Conservation (phyloP, 2,797 vertebrate genomes). For the Lacerta agilis region DNA sequence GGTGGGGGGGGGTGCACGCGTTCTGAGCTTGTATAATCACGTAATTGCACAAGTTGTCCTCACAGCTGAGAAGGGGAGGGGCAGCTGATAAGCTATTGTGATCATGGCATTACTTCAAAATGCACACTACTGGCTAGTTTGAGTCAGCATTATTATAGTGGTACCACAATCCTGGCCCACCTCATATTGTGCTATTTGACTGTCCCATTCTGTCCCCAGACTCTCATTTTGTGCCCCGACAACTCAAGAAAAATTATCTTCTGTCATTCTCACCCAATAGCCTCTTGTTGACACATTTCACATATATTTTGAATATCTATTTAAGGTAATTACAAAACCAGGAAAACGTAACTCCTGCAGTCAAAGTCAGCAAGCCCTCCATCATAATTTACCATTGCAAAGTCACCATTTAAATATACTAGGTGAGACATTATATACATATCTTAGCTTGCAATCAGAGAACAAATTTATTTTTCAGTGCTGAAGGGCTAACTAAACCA, state of each 20-base stretch:
- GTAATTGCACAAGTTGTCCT: background rate
- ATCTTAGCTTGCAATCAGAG: conserved; percentile 47
- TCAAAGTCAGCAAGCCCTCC: background rate
- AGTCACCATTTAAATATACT: conserved; percentile 51
- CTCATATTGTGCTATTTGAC: background rate
- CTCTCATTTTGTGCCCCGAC: background rate
- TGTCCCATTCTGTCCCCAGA: background rate
- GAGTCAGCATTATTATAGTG: background rate
- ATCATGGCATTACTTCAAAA: background rate
- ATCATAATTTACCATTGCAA: conserved; percentile 48
- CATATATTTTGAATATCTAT: background rate
- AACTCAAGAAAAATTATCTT: background rate
- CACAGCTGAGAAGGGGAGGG: too few relatives aligned
- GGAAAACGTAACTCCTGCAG: background rate
- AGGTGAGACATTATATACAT: conserved; percentile 39
- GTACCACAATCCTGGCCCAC: background rate
- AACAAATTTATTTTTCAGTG: conserved; percentile 54
- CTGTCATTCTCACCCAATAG: background rate
- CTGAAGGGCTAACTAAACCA: conserved; percentile 11
- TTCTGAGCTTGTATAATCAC: background rate
- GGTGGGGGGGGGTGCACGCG: too few relatives aligned
- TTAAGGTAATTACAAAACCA: background rate
- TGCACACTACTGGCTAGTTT: background rate
- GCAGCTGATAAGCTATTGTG: background rate
- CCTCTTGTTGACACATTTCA: background rate